Evolutionary conservation across 2,888 invertebrate species (phyloP).

Genomic region (Hyppa rectilinea): DNA sequence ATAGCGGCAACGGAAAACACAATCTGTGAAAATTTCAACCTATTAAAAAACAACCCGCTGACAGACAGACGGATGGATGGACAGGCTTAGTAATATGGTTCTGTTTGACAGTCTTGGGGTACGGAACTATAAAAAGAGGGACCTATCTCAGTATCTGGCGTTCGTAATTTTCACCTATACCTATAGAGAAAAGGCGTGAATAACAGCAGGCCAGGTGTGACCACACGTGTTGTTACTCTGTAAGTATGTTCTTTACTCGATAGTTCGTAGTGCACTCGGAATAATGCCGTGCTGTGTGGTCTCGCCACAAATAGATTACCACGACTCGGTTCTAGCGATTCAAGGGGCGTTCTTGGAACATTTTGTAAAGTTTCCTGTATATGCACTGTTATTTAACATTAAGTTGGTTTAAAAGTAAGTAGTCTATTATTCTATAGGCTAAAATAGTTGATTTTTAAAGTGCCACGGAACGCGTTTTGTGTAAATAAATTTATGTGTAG

Average conservation of each 20-base stretch:
- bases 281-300: conserved; percentile 48
- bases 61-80: too few species aligned
- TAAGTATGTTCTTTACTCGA: conserved; percentile 12
- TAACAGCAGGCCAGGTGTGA: conserved; percentile 23
- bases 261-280: conserved; percentile 18
- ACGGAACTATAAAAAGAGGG: too few species aligned
- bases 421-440: background rate
- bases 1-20: too few species aligned
- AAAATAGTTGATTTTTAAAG: background rate
- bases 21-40: too few species aligned
- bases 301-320: conserved; percentile 46
- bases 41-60: too few species aligned
- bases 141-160: background rate
- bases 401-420: background rate
- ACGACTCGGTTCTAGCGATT: conserved; percentile 33
- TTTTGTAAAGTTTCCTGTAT: conserved; percentile 26
- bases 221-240: conserved; percentile 15
- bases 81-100: too few species aligned
- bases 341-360: conserved; percentile 45
- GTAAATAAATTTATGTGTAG: too few species aligned
- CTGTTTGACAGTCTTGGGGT: too few species aligned
- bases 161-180: background rate
- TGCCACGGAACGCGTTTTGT: background rate
- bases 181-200: background rate
- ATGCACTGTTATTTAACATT: conserved; percentile 13